Percentiles rank a stretch among this genome's conserved stretches.
Conservation (phyloP, 2,888 invertebrate genomes). For the Julus scanicus region DNA sequence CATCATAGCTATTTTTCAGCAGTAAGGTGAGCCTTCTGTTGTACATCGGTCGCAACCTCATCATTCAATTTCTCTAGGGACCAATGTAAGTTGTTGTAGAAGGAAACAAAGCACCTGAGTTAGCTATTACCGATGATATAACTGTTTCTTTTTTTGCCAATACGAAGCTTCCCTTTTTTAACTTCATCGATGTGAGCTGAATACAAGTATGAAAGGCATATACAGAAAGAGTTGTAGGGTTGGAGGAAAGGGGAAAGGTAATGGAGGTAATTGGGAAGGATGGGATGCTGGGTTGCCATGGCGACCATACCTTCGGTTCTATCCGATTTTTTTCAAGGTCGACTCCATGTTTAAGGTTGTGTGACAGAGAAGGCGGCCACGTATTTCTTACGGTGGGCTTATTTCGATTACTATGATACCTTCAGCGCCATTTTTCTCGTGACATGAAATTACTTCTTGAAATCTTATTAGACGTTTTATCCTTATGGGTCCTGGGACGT, state of each 20-base stretch:
- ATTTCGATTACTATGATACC: conserved; percentile 32
- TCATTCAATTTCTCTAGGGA: not conserved
- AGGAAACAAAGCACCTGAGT: conserved; percentile 12
- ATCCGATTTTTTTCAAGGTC: conserved; percentile 42
- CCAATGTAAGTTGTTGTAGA: not conserved
- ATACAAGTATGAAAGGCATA: not conserved
- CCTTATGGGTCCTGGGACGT: not conserved
- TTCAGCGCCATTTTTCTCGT: not conserved
- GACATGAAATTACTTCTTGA: conserved; percentile 1
- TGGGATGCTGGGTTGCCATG: conserved; percentile 43
- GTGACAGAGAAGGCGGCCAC: not conserved
- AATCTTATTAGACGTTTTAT: not conserved
- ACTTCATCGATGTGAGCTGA: conserved; percentile 2
- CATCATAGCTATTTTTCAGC: not conserved
- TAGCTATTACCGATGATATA: conserved; percentile 34
- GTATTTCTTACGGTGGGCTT: conserved; percentile 2
- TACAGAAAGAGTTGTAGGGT: not conserved
- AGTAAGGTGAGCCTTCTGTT: not conserved
- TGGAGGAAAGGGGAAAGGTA: not conserved
- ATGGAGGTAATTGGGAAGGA: conserved; percentile 35
- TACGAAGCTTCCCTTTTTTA: not conserved
- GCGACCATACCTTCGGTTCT: not conserved
- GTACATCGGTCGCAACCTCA: not conserved
- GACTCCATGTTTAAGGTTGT: conserved; percentile 7
- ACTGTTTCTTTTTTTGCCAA: conserved; percentile 6